A percentile compares a stretch with the other conserved stretches of the same genome.
These are phyloP conservation scores for Sarotherodon lohbergeri DNA, from an alignment of 2,113 vertebrate species.

Conservation along the genomic window DNA sequence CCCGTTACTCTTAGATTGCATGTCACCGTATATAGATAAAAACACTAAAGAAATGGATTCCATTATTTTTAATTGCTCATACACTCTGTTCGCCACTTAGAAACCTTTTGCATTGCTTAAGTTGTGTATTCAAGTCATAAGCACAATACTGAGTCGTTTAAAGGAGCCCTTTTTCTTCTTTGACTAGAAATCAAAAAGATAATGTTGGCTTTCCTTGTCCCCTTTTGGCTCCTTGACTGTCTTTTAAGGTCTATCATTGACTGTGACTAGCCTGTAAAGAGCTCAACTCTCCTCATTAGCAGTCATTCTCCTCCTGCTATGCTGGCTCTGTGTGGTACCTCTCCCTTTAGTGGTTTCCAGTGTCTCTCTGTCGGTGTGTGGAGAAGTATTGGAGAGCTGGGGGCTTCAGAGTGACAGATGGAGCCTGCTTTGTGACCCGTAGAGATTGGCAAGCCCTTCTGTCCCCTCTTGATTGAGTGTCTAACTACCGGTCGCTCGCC, in stretches of 20 bases:
- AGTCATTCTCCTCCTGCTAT: conserved; percentile 44
- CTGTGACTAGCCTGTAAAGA: conserved; percentile 37
- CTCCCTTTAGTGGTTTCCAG: conserved; percentile 51
- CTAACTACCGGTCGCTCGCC: conserved; percentile 61
- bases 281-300: conserved; percentile 54
- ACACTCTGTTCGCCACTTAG: background rate
- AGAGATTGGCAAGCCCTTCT: conserved; percentile 60
- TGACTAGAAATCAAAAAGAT: conserved; percentile 16
- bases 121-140: background rate
- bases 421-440: conserved; percentile 60
- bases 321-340: conserved; percentile 28
- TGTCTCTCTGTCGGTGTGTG: conserved; percentile 38
- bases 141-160: background rate
- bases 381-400: conserved; percentile 13
- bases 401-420: conserved; percentile 63
- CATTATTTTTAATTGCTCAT: background rate
- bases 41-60: background rate
- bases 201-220: background rate
- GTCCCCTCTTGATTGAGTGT: conserved; percentile 67
- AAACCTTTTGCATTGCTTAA: background rate
- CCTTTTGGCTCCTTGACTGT: conserved; percentile 16
- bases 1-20: background rate
- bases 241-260: conserved; percentile 34
- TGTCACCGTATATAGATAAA: background rate
- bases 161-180: background rate